Conservation (phyloP, 1,140 invertebrate genomes). For the Lepidostoma basale region DNA sequence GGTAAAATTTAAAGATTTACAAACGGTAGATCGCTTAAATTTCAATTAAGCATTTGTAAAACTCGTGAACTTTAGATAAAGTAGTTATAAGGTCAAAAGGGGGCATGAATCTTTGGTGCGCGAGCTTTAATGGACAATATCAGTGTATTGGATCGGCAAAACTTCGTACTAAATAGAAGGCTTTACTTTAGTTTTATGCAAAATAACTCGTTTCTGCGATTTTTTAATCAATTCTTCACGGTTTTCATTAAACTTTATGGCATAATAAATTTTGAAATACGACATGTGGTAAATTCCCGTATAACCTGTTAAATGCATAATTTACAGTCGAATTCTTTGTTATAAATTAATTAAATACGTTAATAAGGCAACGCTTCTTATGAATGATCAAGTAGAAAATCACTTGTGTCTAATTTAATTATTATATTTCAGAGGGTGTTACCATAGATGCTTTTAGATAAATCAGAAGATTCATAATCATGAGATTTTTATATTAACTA, state of each 20-base stretch:
- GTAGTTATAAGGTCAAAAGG: not conserved
- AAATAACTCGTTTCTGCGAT: not conserved
- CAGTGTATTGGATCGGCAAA: not conserved
- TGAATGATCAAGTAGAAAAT: no score
- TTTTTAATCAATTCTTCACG: conserved; percentile 7
- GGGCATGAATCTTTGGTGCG: not conserved
- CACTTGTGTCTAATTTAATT: no score
- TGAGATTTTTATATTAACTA: no score
- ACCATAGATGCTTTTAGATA: no score
- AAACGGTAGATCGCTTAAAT: not conserved
- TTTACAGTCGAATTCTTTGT: no score
- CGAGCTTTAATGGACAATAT: not conserved
- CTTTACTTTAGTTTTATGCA: not conserved
- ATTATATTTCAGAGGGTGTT: no score
- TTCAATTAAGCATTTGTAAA: not conserved
- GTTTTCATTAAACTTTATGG: not conserved
- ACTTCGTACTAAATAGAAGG: not conserved
- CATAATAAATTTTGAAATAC: not conserved
- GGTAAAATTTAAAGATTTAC: not conserved
- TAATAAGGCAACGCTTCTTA: no score
- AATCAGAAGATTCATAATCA: no score
- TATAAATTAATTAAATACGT: no score
- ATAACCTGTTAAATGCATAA: not conserved
- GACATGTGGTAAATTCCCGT: not conserved
- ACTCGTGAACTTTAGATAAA: not conserved